Base-by-base conservation (phyloP, 1,140 invertebrate genomes). In the Aphis gossypii region DNA sequence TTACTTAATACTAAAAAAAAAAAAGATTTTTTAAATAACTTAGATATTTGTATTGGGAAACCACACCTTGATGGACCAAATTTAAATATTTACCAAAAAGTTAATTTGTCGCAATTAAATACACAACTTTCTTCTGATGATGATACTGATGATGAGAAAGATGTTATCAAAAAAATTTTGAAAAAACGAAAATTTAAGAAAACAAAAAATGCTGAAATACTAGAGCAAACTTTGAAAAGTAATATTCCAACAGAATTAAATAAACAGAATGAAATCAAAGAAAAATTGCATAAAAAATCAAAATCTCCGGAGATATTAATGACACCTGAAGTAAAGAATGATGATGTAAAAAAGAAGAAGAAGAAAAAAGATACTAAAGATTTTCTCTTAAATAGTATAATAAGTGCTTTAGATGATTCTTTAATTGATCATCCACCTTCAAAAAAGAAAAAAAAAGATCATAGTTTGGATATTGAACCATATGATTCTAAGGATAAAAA, bases 381-480 rank as follows among this genome's bases (percentile, higher is more conserved):
- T 60, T 7, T 18, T 6, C 38, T 41, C 60, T n/a, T 90, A 68
- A 25, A 90, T n/a, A n/a, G 8, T 68, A 68, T 90, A 68, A n/a
- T 44, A 44, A 90, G 7, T 60, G 23, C 35, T 38, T 8, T 68
- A 46, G 38, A 68, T 18, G 25, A 46, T 90, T 44, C 89, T 89
- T 35, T 51, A 89, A 56, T 1, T 89, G 54, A 30, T 89, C 14
- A 38, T 56, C 8, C 18, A 11, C 25, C 46, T 6, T 9, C 48
- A 35, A 89, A 89, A 60, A 90, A 60, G 54, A 90, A 60, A 60
- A 90, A 90, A 60, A 60, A 44, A 51, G 1, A 60, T 60, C 51
- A 90, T 60, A 8, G 30, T 44, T 25, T 25, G 25, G 1, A 14
- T 35, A 25, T 41, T 56, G 51, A 90, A 56, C 6, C 23, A 56